These are phyloP conservation scores for Nephrotoma appendiculata DNA, from an alignment of 2,888 invertebrate species.

Conservation along the genomic window DNA sequence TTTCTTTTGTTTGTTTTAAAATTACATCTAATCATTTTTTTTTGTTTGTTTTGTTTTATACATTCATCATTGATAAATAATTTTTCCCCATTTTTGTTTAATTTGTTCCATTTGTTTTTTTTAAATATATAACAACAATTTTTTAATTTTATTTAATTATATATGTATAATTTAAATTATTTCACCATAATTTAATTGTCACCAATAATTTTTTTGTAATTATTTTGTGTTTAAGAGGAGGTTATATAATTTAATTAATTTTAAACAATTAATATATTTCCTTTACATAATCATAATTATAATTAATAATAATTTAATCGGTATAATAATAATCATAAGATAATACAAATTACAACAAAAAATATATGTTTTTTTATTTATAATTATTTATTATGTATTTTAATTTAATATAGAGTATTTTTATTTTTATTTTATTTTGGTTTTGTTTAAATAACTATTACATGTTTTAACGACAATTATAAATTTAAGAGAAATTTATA, in stretches of 20 bases:
- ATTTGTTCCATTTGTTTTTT: not conserved
- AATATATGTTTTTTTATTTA: not conserved
- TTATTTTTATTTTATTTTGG: not conserved
- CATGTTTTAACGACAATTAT: not conserved
- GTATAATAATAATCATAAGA: not conserved
- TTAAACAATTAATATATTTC: not conserved
- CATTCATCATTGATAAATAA: slow-evolving; percentile 1
- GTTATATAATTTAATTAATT: not conserved
- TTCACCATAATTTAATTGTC: not conserved
- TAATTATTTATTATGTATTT: not conserved
- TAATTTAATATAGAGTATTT: not conserved
- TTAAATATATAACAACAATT: not conserved
- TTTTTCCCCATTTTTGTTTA: not conserved
- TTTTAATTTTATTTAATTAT: not conserved
- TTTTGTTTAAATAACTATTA: not conserved
- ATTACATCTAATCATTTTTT: slow-evolving; percentile 4
- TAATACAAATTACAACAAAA: not conserved
- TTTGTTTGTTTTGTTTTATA: not conserved
- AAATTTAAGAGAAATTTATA: not conserved
- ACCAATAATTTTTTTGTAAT: not conserved
- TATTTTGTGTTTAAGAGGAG: not conserved
- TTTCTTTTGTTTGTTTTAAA: slow-evolving; percentile 1
- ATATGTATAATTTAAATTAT: not conserved
- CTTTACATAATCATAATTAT: not conserved
- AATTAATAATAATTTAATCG: too few species aligned